A percentile compares a stretch with the other conserved stretches of the same genome.
Evolutionary conservation across 2,797 vertebrate species (phyloP).

Genomic region (Hoplostethus mediterraneus): DNA sequence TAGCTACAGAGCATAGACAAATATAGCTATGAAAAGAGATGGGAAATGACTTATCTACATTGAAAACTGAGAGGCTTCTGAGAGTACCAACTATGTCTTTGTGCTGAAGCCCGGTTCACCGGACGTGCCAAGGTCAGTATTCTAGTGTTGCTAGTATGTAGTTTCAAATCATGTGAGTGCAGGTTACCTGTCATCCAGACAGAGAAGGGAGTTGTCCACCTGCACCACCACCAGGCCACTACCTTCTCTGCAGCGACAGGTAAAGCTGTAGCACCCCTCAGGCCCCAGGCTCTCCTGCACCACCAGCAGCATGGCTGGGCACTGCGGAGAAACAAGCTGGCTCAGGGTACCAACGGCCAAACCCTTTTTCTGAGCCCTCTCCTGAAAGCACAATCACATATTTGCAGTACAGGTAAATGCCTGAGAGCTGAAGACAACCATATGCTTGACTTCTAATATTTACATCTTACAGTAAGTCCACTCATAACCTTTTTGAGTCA

Average conservation of each 20-base stretch:
- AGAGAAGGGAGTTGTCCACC: constrained; percentile 69
- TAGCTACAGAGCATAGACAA: constrained; percentile 42
- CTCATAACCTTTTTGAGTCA: not conserved
- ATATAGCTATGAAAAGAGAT: not conserved
- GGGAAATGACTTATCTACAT: constrained; percentile 28
- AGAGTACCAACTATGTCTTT: not conserved
- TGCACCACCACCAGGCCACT: constrained; percentile 73
- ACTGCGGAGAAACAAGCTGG: constrained; percentile 80
- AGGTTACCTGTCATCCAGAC: constrained; percentile 81
- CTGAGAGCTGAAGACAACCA: not conserved
- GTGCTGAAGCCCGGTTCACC: not conserved
- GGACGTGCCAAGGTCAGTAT: not conserved
- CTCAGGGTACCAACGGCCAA: constrained; percentile 64
- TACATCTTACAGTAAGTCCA: not conserved
- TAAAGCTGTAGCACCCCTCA: constrained; percentile 76
- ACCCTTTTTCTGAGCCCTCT: constrained; percentile 60
- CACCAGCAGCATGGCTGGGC: constrained; percentile 79
- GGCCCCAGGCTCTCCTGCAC: constrained; percentile 67
- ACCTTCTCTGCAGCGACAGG: constrained; percentile 56
- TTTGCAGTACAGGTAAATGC: constrained; percentile 1
- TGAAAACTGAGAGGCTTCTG: not conserved
- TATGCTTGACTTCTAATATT: not conserved
- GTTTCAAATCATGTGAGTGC: not conserved
- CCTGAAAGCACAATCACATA: constrained; percentile 62
- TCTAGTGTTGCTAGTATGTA: not conserved